Evolutionary conservation across 2,797 vertebrate genomes (phyloP).

Genomic region (Oryzias sinensis): DNA sequence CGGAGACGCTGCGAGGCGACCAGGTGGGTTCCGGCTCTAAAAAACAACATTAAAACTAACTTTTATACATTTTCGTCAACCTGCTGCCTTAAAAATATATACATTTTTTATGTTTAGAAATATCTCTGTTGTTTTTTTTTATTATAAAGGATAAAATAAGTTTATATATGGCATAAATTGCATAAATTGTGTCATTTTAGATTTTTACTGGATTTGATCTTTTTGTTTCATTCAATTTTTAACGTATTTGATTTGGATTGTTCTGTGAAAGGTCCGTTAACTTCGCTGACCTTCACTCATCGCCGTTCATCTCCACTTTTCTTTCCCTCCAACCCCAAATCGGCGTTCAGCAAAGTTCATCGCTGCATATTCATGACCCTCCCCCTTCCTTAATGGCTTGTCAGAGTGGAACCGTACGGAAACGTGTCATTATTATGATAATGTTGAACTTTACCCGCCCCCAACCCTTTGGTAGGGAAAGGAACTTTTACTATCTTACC

Average conservation of each 20-base stretch:
- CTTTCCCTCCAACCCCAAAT: constrained; percentile 32
- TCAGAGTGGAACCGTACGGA: constrained; percentile 4
- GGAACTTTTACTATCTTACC: neutral
- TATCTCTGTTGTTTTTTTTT: too few relatives aligned
- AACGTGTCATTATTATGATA: constrained; percentile 57
- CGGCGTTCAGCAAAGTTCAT: constrained; percentile 48
- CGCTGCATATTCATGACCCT: constrained; percentile 41
- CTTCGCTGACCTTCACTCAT: constrained; percentile 24
- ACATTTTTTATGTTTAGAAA: too few relatives aligned
- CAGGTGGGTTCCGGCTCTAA: constrained; percentile 33
- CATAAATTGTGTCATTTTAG: too few relatives aligned
- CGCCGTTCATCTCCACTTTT: constrained; percentile 12
- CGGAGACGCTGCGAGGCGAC: constrained; percentile 3
- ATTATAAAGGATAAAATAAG: too few relatives aligned
- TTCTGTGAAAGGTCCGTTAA: too few relatives aligned
- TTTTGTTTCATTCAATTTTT: too few relatives aligned
- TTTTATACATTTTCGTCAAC: neutral
- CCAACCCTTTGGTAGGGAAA: neutral
- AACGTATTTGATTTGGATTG: too few relatives aligned
- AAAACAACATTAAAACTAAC: neutral
- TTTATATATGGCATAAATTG: too few relatives aligned
- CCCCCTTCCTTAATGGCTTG: constrained; percentile 25
- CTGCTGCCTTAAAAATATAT: too few relatives aligned
- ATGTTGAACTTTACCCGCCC: constrained; percentile 48
- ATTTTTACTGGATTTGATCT: too few relatives aligned